Conservation (phyloP, 2,797 vertebrate genomes). For the Parauchenoglanis ngamensis region DNA sequence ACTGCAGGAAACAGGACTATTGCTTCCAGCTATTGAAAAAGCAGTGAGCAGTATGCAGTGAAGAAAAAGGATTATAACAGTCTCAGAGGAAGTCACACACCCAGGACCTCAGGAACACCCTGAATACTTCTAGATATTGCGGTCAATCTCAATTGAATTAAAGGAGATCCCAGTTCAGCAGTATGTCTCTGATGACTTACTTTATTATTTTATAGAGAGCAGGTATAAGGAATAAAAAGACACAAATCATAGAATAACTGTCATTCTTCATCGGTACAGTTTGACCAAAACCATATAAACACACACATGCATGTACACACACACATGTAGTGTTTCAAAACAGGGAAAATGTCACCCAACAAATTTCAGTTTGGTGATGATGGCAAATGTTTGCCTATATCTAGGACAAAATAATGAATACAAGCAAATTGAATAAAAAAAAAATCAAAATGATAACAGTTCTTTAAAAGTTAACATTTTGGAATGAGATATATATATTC, state of each 20-base stretch:
- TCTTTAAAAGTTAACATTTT: background rate
- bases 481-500: background rate
- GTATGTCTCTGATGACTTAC: background rate
- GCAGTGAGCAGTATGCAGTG: background rate
- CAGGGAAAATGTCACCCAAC: background rate
- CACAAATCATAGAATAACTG: background rate
- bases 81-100: slow-evolving; percentile 38
- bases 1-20: background rate
- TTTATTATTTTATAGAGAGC: slow-evolving; percentile 1
- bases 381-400: background rate
- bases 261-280: background rate
- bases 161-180: background rate
- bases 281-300: background rate
- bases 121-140: slow-evolving; percentile 5
- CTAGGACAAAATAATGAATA: background rate
- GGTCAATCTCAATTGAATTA: slow-evolving; percentile 14
- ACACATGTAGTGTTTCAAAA: background rate
- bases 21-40: slow-evolving; percentile 15
- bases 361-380: background rate
- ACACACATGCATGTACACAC: background rate
- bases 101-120: slow-evolving; percentile 12
- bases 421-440: background rate
- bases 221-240: background rate
- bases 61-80: slow-evolving; percentile 22
- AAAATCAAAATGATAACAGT: background rate